A percentile compares a stretch with the other conserved stretches of the same genome.
phyloP scores from a whole-genome alignment of 2,797 vertebrate species.

The Esox lucius region DNA sequence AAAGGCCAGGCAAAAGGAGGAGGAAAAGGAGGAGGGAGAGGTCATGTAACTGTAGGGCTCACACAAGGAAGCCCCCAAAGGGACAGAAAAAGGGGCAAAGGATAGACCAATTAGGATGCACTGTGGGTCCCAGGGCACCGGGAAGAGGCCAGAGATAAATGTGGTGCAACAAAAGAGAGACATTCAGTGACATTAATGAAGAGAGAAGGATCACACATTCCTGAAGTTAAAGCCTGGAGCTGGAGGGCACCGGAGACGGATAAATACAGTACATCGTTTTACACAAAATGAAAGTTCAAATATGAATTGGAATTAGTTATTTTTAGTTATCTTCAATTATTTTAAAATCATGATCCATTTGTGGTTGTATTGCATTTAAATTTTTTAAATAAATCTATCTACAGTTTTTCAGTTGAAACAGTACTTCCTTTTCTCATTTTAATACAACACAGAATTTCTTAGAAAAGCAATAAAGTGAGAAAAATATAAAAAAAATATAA shows the following conservation, averaged over 20 bases:
- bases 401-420: too few relatives aligned
- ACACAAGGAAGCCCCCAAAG: constrained; percentile 41
- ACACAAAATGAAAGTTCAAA: background rate
- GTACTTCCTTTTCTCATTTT: background rate
- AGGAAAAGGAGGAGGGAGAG: constrained; percentile 6
- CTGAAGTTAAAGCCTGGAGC: constrained; percentile 27
- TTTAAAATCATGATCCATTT: too few relatives aligned
- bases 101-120: constrained; percentile 53
- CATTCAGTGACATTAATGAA: constrained; percentile 39
- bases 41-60: constrained; percentile 46
- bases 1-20: constrained; percentile 37
- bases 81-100: constrained; percentile 24
- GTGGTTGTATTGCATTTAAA: too few relatives aligned
- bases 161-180: constrained; percentile 45
- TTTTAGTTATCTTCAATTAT: too few relatives aligned
- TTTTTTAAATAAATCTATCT: too few relatives aligned
- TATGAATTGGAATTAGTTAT: too few relatives aligned
- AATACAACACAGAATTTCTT: constrained; percentile 4
- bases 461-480: constrained; percentile 20
- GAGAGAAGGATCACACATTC: constrained; percentile 18
- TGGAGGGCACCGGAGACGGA: constrained; percentile 5
- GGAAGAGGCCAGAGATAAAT: constrained; percentile 50
- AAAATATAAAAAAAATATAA: constrained; percentile 19
- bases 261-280: background rate
- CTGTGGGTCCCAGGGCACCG: constrained; percentile 30